Conservation (phyloP, 1,140 invertebrate genomes). For the silkworm (Bombyx mori) region ASM3026992v2 NC_085129.1:9136001-9136500, state of each 20-base stretch:
- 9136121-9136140: no score
- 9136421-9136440: constrained; percentile 21
- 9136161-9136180: no score
- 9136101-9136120: no score
- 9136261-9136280: constrained; percentile 3
- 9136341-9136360: constrained; percentile 60
- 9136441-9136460: neutral
- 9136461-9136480: no score
- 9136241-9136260: neutral
- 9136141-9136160: no score
- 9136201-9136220: neutral
- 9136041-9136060: no score
- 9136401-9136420: constrained; percentile 36
- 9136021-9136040: no score
- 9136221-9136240: neutral
- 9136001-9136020: no score
- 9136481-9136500: no score
- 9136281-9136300: constrained; percentile 16
- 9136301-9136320: constrained; percentile 28
- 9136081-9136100: no score
- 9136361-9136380: constrained; percentile 31
- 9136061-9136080: no score
- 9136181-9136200: no score
- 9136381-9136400: constrained; percentile 44
- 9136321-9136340: constrained; percentile 48